A percentile compares a stretch with the other conserved stretches of the same genome.
Evolutionary conservation across 2,113 vertebrate species (phyloP).

Genomic region (Calcarius ornatus): DNA sequence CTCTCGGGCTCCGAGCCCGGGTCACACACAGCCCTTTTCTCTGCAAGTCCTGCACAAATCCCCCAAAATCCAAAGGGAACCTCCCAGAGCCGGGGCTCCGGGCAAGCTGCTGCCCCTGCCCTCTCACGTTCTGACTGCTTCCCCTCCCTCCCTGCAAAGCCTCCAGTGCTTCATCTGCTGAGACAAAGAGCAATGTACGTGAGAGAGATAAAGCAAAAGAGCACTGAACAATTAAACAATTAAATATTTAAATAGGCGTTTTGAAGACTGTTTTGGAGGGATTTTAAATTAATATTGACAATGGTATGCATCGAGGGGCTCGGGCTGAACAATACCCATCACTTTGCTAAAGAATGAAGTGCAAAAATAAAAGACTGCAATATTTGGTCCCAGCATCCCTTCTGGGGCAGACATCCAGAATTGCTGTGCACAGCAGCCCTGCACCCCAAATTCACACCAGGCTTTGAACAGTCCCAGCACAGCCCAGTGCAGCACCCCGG

Average conservation of each 20-base stretch:
- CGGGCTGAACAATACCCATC: neutral
- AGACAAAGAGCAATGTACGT: neutral
- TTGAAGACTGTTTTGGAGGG: too few relatives aligned
- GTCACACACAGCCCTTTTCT: too few relatives aligned
- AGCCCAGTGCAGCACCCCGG: accelerated
- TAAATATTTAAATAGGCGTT: conserved; percentile 44
- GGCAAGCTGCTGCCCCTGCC: neutral
- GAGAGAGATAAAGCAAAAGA: neutral
- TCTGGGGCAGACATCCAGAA: neutral
- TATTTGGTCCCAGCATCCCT: neutral
- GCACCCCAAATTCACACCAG: accelerated
- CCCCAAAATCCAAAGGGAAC: neutral
- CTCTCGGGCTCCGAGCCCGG: too few relatives aligned
- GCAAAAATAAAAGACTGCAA: neutral
- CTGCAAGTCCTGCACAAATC: neutral
- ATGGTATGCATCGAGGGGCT: neutral
- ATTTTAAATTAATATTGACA: neutral
- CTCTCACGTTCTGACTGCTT: neutral
- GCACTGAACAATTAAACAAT: too few relatives aligned
- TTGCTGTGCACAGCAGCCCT: neutral
- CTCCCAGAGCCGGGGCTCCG: neutral
- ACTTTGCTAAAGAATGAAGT: neutral
- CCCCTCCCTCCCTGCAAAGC: neutral
- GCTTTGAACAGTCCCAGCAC: neutral
- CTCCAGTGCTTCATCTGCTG: neutral